phyloP scores from a whole-genome alignment of 2,888 invertebrate species.

The Autographa gamma region DNA sequence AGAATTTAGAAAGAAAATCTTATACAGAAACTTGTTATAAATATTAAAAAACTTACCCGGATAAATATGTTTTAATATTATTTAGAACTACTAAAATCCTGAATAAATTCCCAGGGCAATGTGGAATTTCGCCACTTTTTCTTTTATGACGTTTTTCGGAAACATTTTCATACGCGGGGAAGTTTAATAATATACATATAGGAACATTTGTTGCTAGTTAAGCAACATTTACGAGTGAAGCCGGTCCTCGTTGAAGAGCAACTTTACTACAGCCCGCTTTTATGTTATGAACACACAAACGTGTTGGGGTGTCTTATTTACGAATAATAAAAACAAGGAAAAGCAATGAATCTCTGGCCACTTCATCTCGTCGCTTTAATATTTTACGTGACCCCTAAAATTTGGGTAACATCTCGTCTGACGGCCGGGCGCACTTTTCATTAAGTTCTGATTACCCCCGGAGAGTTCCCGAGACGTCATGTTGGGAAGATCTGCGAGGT shows the following conservation, averaged over 20 bases:
- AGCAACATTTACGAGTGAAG: constrained; percentile 80
- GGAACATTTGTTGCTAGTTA: constrained; percentile 71
- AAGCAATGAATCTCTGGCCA: constrained; percentile 88
- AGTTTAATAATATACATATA: constrained; percentile 63
- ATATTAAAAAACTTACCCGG: background rate
- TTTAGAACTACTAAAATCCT: background rate
- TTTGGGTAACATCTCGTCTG: constrained; percentile 78
- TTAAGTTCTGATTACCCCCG: constrained; percentile 87
- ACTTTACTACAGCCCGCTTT: constrained; percentile 83
- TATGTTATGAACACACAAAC: constrained; percentile 85
- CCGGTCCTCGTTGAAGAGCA: constrained; percentile 70
- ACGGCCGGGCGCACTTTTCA: constrained; percentile 85
- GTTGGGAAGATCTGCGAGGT: constrained; percentile 76
- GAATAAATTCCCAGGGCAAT: background rate
- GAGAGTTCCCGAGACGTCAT: constrained; percentile 80
- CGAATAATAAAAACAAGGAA: constrained; percentile 88
- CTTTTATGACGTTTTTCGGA: constrained; percentile 28
- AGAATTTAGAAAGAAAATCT: background rate
- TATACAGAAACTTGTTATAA: background rate
- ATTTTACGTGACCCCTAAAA: constrained; percentile 89
- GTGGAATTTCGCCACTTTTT: constrained; percentile 6
- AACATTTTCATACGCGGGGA: constrained; percentile 38
- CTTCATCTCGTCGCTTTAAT: constrained; percentile 88
- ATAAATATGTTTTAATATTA: constrained; percentile 7
- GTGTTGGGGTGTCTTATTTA: constrained; percentile 83